A percentile compares a stretch with the other conserved stretches of the same genome.
Conservation (phyloP, 2,888 invertebrate genomes). For the Dasysyrphus tricinctus region DNA sequence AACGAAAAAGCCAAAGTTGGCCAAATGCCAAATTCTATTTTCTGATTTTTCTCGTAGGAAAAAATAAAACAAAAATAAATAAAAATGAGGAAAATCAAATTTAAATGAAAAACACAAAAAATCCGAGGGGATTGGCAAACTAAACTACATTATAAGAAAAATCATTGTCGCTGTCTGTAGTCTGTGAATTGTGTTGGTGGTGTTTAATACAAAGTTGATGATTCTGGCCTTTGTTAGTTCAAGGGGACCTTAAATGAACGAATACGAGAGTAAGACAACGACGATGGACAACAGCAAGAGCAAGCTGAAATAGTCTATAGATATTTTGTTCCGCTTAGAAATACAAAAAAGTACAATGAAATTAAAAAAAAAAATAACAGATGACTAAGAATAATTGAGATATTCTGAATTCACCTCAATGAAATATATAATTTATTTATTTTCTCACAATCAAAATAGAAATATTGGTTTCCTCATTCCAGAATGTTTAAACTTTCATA, state of each 20-base stretch:
- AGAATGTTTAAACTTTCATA: not conserved
- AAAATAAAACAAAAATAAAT: not conserved
- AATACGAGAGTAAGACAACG: not conserved
- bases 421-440: not conserved
- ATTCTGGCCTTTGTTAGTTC: conserved; percentile 52
- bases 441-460: not conserved
- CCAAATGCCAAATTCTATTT: conserved; percentile 69
- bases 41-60: conserved; percentile 38
- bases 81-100: conserved; percentile 67
- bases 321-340: conserved; percentile 30
- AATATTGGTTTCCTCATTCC: conserved; percentile 21
- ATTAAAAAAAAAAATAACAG: not conserved
- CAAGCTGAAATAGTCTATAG: not conserved
- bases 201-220: conserved; percentile 1
- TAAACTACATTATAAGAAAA: conserved; percentile 17
- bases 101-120: conserved; percentile 22
- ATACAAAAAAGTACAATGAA: conserved; percentile 13
- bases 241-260: conserved; percentile 51
- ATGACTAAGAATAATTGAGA: conserved; percentile 9
- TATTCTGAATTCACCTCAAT: conserved; percentile 30
- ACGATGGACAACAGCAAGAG: conserved; percentile 1
- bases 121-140: conserved; percentile 36
- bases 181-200: conserved; percentile 18
- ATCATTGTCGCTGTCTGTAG: conserved; percentile 24
- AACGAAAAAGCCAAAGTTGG: conserved; percentile 33